Percentiles rank a stretch among this genome's conserved stretches.
phyloP scores from a whole-genome alignment of 2,113 vertebrate genomes.

The Sminthopsis crassicaudata region DNA sequence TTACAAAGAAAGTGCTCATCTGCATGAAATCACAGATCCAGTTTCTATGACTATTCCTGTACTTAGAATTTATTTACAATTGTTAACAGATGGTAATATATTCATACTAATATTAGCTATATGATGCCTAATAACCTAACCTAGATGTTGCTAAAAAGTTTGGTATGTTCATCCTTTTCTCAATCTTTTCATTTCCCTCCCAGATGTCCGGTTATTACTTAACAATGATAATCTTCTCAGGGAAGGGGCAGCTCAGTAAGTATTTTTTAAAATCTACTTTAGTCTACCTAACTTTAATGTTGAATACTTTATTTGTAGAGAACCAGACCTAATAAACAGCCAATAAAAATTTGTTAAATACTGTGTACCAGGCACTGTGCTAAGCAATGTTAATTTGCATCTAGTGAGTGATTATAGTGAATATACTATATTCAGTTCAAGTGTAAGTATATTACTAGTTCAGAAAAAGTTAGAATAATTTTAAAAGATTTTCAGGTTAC shows the following conservation, averaged over 20 bases:
- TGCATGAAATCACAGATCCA: neutral
- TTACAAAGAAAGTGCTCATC: neutral
- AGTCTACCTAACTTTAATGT: neutral
- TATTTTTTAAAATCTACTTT: slow-evolving; percentile 65
- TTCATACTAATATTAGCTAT: slow-evolving; percentile 25
- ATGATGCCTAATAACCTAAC: slow-evolving; percentile 21
- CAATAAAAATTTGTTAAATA: neutral
- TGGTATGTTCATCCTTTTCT: slow-evolving; percentile 38
- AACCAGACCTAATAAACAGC: slow-evolving; percentile 3
- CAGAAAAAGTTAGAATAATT: slow-evolving; percentile 35
- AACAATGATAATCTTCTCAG: slow-evolving; percentile 96
- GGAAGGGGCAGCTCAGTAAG: slow-evolving; percentile 96
- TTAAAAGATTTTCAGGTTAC: slow-evolving; percentile 4
- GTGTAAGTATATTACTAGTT: slow-evolving; percentile 25
- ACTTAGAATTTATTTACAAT: slow-evolving; percentile 16
- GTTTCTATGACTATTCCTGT: neutral
- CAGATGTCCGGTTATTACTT: slow-evolving; percentile 95
- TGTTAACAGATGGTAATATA: slow-evolving; percentile 20
- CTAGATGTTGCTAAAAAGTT: slow-evolving; percentile 36
- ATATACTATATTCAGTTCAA: slow-evolving; percentile 36
- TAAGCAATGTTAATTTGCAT: slow-evolving; percentile 46
- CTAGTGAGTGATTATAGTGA: slow-evolving; percentile 7
- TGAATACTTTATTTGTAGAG: slow-evolving; percentile 11
- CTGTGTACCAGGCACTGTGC: neutral
- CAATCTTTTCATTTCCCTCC: slow-evolving; percentile 45